A percentile compares a stretch with the other conserved stretches of the same genome.
Conservation (phyloP, 1,140 invertebrate genomes). For the Dendrolimus punctatus region DNA sequence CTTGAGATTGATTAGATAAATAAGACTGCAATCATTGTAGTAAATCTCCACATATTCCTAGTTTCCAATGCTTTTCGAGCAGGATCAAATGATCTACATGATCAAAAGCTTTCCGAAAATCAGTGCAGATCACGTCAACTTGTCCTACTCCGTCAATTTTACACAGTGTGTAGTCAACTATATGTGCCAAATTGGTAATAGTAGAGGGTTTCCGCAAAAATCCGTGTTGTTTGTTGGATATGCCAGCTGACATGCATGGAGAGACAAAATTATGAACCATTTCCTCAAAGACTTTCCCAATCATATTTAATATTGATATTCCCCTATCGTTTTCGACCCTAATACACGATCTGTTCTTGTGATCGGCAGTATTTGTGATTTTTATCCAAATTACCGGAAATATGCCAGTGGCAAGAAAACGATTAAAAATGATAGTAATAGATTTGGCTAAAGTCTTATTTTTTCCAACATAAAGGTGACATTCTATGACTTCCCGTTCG, state of each 20-base stretch:
- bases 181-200: constrained; percentile 7
- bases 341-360: too few species aligned
- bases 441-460: too few species aligned
- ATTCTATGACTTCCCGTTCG: too few species aligned
- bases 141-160: constrained; percentile 2
- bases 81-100: constrained; percentile 20
- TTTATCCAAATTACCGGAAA: too few species aligned
- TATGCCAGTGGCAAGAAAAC: too few species aligned
- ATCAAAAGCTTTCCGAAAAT: constrained; percentile 25
- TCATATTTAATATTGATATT: constrained; percentile 14
- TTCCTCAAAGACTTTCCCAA: constrained; percentile 15
- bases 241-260: background rate
- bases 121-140: constrained; percentile 9
- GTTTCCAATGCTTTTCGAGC: constrained; percentile 11
- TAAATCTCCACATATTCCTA: constrained; percentile 16
- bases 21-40: constrained; percentile 17
- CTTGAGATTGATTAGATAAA: constrained; percentile 10
- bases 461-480: too few species aligned
- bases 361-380: too few species aligned
- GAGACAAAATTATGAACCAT: constrained; percentile 9
- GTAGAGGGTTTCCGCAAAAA: constrained; percentile 11
- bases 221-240: constrained; percentile 9
- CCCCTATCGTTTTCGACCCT: too few species aligned
- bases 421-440: too few species aligned
- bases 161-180: constrained; percentile 1